A percentile compares a stretch with the other conserved stretches of the same genome.
Evolutionary conservation across 2,797 vertebrate genomes (phyloP).

Genomic region (Sparus aurata): DNA sequence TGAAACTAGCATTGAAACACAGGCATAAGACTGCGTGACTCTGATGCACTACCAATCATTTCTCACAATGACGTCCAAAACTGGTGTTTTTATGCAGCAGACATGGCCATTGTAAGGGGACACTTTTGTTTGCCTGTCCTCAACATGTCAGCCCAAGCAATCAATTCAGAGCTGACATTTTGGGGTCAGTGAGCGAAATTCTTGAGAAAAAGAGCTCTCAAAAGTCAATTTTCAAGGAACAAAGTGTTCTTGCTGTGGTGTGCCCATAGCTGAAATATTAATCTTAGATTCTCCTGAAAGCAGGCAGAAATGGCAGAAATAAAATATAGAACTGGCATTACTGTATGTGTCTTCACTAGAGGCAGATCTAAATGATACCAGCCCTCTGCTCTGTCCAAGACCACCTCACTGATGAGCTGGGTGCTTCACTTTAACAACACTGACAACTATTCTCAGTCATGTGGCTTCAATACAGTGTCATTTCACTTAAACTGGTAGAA

Average conservation of each 20-base stretch:
- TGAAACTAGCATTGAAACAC: no score
- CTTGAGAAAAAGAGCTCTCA: constrained; percentile 27
- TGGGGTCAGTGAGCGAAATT: constrained; percentile 41
- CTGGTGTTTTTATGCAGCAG: neutral
- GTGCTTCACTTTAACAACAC: constrained; percentile 15
- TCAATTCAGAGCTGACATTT: constrained; percentile 48
- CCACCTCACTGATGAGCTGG: neutral
- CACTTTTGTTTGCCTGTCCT: constrained; percentile 25
- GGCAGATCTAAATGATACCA: constrained; percentile 13
- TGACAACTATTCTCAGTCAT: constrained; percentile 4
- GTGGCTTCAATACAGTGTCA: neutral
- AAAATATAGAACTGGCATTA: constrained; percentile 9
- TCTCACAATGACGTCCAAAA: neutral
- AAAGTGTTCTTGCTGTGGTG: constrained; percentile 19
- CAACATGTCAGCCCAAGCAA: constrained; percentile 16
- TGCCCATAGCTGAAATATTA: constrained; percentile 45
- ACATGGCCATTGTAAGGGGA: neutral
- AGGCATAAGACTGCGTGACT: neutral
- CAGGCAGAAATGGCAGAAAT: neutral
- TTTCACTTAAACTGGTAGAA: neutral
- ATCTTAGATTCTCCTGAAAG: constrained; percentile 55
- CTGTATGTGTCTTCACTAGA: neutral
- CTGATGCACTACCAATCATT: neutral
- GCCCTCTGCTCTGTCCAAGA: neutral
- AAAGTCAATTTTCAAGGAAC: constrained; percentile 28